phyloP scores from a whole-genome alignment of 1,140 invertebrate species.

The Drosophila mojavensis region DNA sequence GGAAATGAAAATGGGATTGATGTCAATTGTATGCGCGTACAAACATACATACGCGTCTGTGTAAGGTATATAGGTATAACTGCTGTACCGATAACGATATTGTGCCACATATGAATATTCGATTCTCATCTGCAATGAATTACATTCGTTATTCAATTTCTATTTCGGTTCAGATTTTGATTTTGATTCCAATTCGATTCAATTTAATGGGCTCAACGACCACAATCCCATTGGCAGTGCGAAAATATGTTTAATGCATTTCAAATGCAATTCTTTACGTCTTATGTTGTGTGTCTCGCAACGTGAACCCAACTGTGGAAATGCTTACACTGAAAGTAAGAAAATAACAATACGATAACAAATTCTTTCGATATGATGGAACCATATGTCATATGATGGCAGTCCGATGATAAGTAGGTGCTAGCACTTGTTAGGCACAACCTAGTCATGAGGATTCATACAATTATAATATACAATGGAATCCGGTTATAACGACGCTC shows the following conservation, averaged over 20 bases:
- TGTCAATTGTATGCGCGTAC: conserved; percentile 15
- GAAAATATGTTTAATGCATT: not conserved
- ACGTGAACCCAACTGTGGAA: not conserved
- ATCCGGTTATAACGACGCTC: no score
- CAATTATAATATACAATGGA: no score
- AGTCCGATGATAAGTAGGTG: no score
- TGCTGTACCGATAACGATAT: conserved; percentile 25
- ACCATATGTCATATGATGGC: no score
- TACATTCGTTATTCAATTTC: conserved; percentile 10
- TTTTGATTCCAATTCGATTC: conserved; percentile 1
- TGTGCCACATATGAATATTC: conserved; percentile 33
- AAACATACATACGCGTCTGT: not conserved
- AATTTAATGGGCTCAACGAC: conserved; percentile 5
- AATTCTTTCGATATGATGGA: no score
- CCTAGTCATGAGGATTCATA: no score
- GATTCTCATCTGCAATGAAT: conserved; percentile 7
- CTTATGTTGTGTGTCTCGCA: not conserved
- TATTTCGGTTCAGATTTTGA: conserved; percentile 2
- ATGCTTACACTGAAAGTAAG: no score
- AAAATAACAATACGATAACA: no score
- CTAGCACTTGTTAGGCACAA: no score
- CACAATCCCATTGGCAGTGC: not conserved
- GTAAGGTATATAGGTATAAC: not conserved
- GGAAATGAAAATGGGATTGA: conserved; percentile 30
- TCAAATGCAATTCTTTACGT: not conserved